phyloP scores from a whole-genome alignment of 2,797 vertebrate genomes.

The Australoheros facetus region DNA sequence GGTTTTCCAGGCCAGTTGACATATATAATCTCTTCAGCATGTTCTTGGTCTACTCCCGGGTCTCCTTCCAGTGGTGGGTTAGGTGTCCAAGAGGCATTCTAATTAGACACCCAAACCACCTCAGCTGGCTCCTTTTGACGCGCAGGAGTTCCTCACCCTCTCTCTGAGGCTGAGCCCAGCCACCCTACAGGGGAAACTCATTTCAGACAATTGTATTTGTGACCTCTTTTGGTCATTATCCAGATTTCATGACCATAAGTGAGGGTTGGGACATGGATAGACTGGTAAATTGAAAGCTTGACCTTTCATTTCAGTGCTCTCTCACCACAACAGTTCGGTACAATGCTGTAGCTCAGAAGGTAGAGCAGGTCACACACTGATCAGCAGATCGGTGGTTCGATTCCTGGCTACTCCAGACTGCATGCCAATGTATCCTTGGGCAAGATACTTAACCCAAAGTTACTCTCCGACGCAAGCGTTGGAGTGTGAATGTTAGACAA shows the following conservation, averaged over 20 bases:
- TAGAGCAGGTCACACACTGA: no score
- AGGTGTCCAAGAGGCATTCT: background rate
- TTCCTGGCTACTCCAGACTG: no score
- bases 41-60: background rate
- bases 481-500: no score
- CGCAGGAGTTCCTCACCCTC: background rate
- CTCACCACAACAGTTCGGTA: background rate
- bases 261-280: background rate
- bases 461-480: no score
- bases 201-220: background rate
- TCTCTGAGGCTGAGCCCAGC: background rate
- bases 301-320: background rate
- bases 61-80: background rate
- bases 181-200: background rate
- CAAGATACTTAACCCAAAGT: no score
- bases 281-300: background rate
- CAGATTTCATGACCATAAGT: background rate
- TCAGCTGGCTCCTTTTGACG: background rate
- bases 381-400: no score
- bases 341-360: no score
- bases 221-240: no score
- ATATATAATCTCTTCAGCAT: background rate
- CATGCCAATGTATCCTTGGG: no score
- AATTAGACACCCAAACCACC: background rate
- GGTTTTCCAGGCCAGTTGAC: background rate